Evolutionary conservation across 1,140 invertebrate species (phyloP), one percentile per base, ranked within the genome.

Genomic region (Reticulitermes speratus): DNA sequence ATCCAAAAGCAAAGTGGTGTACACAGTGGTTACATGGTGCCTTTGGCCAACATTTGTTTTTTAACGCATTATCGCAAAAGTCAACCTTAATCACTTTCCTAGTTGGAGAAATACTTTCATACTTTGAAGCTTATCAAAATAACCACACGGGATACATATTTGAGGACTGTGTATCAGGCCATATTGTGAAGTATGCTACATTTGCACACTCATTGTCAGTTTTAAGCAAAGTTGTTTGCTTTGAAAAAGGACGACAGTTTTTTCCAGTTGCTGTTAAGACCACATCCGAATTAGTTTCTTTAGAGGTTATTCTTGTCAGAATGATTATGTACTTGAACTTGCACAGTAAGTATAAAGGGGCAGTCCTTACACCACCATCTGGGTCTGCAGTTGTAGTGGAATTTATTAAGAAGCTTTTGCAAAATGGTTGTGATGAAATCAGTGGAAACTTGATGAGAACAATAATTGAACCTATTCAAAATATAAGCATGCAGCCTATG

Each of bases 1-100:
- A 86, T 48, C 85, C 85, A 75, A 45, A n/a, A n/a, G 85, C 85
- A 30, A 32, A 25, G 23, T 86, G 85, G 85, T 86, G 85, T 82
- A 45, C 45, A 5, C 45, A 45, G 7, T 86, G 59, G 75, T 55
- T 86, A 75, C 85, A 86, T 86, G 45, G 65, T 86, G 45, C 75
- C 38, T 38, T 86, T 30, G 75, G 59, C n/a, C 59, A 48, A 81
- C 82, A 81, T 86, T 45, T 86, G 3, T 81, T 86, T 65, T 38
- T 86, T 48, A 55, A 30, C n/a, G 23, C 75, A 12, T 3, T 86
- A 32, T 86, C 85, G 81, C 32, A 75, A 75, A 44, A 45, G 44
- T 44, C 16, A 3, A 25, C 44, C 38, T 44, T 86, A 21, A 14
- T 81, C 21, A 38, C 1, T 25, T 59, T 81, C 23, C 32, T 44